These are phyloP conservation scores for Aphodius granarius DNA, from an alignment of 2,888 invertebrate genomes.

Conservation along the genomic window DNA sequence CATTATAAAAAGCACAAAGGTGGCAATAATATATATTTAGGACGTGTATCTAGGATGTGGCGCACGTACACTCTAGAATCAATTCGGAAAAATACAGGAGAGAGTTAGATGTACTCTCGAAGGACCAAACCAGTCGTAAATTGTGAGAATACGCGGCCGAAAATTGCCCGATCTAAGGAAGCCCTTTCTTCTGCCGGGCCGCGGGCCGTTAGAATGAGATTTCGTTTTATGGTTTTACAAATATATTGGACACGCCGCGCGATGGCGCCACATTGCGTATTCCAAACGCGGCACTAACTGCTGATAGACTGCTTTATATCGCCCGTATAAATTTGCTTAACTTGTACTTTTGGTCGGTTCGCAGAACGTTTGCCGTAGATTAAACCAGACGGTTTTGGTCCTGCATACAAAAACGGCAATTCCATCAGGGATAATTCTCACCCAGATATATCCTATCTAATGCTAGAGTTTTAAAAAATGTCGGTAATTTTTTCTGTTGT, in stretches of 20 bases:
- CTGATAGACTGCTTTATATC: conserved; percentile 5
- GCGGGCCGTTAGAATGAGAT: not conserved
- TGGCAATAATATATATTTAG: not conserved
- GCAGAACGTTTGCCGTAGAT: not conserved
- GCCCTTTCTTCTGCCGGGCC: not conserved
- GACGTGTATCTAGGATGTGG: not conserved
- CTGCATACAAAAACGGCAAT: conserved; percentile 1
- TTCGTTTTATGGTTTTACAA: conserved; percentile 5
- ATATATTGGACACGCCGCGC: conserved; percentile 11
- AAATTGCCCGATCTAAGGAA: conserved; percentile 4
- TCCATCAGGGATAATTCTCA: not conserved
- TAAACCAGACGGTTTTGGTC: not conserved
- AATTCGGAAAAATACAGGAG: not conserved
- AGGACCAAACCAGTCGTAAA: conserved; percentile 1
- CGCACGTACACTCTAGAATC: not conserved
- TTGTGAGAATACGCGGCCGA: not conserved
- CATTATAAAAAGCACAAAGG: not conserved
- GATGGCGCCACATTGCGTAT: conserved; percentile 7
- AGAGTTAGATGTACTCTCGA: not conserved
- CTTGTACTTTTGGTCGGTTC: conserved; percentile 1
- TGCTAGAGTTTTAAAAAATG: too few species aligned
- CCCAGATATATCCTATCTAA: too few species aligned
- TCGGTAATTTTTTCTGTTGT: too few species aligned
- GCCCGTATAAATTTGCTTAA: conserved; percentile 5
- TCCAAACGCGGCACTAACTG: not conserved